A percentile compares a stretch with the other conserved stretches of the same genome.
These are phyloP conservation scores for Netelia inedita DNA, from an alignment of 2,888 invertebrate genomes.

Conservation along the genomic window DNA sequence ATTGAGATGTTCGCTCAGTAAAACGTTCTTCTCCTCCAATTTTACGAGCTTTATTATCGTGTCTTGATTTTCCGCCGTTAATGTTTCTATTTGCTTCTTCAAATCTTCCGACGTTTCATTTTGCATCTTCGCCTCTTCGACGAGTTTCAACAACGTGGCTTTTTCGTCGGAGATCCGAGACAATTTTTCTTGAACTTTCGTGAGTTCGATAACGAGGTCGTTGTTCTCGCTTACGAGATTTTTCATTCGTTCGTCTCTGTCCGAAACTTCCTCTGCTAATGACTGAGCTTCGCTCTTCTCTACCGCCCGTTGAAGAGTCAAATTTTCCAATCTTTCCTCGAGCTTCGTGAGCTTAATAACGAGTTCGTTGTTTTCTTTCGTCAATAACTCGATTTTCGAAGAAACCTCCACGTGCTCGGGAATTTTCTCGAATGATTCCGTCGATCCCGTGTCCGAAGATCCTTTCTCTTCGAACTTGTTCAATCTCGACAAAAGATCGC, in stretches of 20 bases:
- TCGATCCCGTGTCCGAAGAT: slow-evolving; percentile 82
- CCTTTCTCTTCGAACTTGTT: slow-evolving; percentile 81
- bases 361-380: slow-evolving; percentile 80
- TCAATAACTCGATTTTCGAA: slow-evolving; percentile 78
- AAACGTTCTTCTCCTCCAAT: slow-evolving; percentile 67
- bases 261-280: slow-evolving; percentile 50
- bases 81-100: slow-evolving; percentile 64
- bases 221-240: slow-evolving; percentile 73
- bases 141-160: slow-evolving; percentile 48
- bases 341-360: slow-evolving; percentile 79
- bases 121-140: slow-evolving; percentile 6
- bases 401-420: slow-evolving; percentile 77
- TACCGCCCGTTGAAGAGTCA: slow-evolving; percentile 41
- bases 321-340: slow-evolving; percentile 76
- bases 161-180: slow-evolving; percentile 67
- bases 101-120: neutral
- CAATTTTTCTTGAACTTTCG: slow-evolving; percentile 73
- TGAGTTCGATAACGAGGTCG: slow-evolving; percentile 75
- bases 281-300: slow-evolving; percentile 12
- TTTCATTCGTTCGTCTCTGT: slow-evolving; percentile 58
- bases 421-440: slow-evolving; percentile 83
- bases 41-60: slow-evolving; percentile 65
- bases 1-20: slow-evolving; percentile 48
- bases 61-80: slow-evolving; percentile 71
- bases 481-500: slow-evolving; percentile 78